These are phyloP conservation scores for Sebastes minor DNA, from an alignment of 2,797 vertebrate genomes.

Conservation along the genomic window DNA sequence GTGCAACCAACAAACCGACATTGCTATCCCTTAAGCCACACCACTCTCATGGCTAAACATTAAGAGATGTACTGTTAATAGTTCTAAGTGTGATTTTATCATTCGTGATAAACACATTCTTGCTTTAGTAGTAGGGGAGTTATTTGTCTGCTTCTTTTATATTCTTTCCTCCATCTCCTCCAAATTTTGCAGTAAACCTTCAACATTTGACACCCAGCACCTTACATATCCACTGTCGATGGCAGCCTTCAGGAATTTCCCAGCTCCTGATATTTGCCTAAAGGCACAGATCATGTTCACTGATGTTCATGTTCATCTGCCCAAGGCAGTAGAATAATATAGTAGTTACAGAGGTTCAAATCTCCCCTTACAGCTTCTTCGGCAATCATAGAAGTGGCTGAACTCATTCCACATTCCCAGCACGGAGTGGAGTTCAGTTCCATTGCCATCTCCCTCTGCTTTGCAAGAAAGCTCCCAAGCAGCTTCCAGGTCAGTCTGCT, in stretches of 20 bases:
- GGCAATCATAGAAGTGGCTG: background rate
- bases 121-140: too few relatives aligned
- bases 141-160: background rate
- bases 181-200: background rate
- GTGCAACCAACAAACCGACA: too few relatives aligned
- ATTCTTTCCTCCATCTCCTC: background rate
- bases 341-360: background rate
- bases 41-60: background rate
- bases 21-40: background rate
- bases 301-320: slow-evolving; percentile 27
- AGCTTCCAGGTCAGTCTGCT: background rate
- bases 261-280: slow-evolving; percentile 7
- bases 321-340: slow-evolving; percentile 16
- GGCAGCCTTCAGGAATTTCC: background rate
- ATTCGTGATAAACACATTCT: too few relatives aligned
- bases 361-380: background rate
- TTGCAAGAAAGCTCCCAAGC: background rate
- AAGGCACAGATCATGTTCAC: slow-evolving; percentile 27
- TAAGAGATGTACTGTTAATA: background rate
- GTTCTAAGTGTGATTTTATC: too few relatives aligned
- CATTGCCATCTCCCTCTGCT: background rate
- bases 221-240: background rate
- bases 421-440: background rate
- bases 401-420: background rate
- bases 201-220: background rate